Evolutionary conservation across 2,888 invertebrate genomes (phyloP).

Genomic region (Andrena minutula): DNA sequence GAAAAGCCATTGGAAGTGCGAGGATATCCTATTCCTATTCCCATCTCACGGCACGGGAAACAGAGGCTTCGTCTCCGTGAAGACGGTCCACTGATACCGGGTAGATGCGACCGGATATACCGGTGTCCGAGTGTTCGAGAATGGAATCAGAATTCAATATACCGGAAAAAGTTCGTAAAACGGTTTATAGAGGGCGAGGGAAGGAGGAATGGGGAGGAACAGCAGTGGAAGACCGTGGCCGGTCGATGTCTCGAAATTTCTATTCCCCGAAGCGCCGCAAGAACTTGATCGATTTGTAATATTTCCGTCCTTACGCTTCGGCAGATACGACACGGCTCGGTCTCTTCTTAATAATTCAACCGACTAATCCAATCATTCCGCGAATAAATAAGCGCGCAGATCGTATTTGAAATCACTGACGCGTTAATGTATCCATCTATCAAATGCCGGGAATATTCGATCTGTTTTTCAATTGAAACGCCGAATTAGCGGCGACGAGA

Average conservation of each 20-base stretch:
- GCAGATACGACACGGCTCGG: not conserved
- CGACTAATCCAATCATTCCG: not conserved
- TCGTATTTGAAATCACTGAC: not conserved
- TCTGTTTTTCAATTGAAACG: not conserved
- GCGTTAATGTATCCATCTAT: too few relatives aligned
- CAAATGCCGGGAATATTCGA: not conserved
- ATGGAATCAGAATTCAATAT: conserved; percentile 78
- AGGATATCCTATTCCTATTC: conserved; percentile 67
- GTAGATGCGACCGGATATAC: conserved; percentile 66
- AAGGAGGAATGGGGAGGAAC: not conserved
- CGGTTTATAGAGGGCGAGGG: conserved; percentile 44
- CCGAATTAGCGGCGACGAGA: conserved; percentile 2
- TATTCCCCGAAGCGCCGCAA: conserved; percentile 11
- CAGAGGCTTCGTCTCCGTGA: conserved; percentile 58
- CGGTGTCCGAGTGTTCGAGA: conserved; percentile 52
- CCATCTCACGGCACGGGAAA: conserved; percentile 52
- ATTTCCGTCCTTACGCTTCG: not conserved
- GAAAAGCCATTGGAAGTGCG: conserved; percentile 74
- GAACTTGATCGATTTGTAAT: conserved; percentile 32
- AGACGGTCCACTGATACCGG: conserved; percentile 70
- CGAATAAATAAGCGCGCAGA: not conserved
- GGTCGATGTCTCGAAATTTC: conserved; percentile 47
- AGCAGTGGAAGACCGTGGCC: not conserved
- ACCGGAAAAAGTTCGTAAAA: conserved; percentile 67
- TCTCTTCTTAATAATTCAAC: not conserved